Evolutionary conservation across 2,113 vertebrate genomes (phyloP).

Genomic region (Leucoraja erinaceus): DNA sequence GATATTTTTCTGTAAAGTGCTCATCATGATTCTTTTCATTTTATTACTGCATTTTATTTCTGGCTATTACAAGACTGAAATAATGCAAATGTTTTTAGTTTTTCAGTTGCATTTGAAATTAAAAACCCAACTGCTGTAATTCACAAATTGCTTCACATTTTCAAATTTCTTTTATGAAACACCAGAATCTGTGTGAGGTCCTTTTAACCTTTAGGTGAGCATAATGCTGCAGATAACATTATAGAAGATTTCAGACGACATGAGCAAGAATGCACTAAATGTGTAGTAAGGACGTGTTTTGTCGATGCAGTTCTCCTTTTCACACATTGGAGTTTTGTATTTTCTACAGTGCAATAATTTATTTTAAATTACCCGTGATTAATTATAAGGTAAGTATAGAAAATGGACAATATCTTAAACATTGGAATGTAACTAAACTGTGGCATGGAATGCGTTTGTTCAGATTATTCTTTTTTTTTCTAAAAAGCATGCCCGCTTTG

Average conservation of each 20-base stretch:
- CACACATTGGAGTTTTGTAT: background rate
- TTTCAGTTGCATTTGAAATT: conserved; percentile 11
- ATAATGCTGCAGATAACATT: background rate
- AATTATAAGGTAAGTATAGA: background rate
- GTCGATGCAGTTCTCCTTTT: background rate
- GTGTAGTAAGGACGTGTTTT: background rate
- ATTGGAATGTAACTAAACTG: background rate
- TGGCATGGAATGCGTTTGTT: background rate
- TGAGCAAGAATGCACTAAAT: background rate
- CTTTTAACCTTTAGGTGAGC: background rate
- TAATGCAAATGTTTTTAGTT: conserved; percentile 19
- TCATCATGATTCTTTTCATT: conserved; percentile 22
- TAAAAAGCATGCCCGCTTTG: background rate
- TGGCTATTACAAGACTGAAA: conserved; percentile 6
- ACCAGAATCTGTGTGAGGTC: background rate
- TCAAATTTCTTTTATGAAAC: conserved; percentile 23
- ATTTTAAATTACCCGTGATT: background rate
- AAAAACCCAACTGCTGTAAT: background rate
- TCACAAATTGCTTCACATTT: conserved; percentile 10
- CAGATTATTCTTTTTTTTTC: background rate
- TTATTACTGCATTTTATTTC: conserved; percentile 31
- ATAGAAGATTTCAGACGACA: background rate
- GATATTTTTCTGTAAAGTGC: conserved; percentile 21
- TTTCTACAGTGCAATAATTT: background rate
- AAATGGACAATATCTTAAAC: background rate